phyloP scores from a whole-genome alignment of 2,797 vertebrate species.

The Cyprinodon diabolis region DNA sequence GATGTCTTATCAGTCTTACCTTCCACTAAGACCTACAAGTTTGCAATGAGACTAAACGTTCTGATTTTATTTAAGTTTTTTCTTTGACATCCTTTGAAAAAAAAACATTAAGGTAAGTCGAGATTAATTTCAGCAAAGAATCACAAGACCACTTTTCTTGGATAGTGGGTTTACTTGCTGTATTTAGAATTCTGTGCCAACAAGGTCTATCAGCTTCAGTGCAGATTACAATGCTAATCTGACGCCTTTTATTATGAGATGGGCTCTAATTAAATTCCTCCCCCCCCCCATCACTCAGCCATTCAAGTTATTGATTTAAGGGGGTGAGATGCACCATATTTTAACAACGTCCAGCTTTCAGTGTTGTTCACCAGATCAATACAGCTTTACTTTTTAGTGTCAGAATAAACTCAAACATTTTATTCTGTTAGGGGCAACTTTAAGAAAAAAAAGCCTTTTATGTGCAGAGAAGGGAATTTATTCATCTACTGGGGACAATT shows the following conservation, averaged over 20 bases:
- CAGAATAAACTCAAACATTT: slow-evolving; percentile 29
- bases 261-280: slow-evolving; percentile 51
- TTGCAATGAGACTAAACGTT: too few species aligned
- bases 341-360: slow-evolving; percentile 30
- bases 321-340: slow-evolving; percentile 23
- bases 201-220: background rate
- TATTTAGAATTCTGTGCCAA: background rate
- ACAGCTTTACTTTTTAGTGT: slow-evolving; percentile 37
- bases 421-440: slow-evolving; percentile 17
- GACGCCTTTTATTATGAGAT: slow-evolving; percentile 36
- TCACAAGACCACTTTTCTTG: too few species aligned
- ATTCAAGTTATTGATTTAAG: slow-evolving; percentile 48
- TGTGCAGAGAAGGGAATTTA: slow-evolving; percentile 51
- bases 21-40: too few species aligned
- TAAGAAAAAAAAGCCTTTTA: slow-evolving; percentile 8
- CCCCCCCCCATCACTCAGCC: slow-evolving; percentile 15
- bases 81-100: too few species aligned
- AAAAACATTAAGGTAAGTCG: background rate
- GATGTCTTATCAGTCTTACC: too few species aligned
- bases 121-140: too few species aligned
- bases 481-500: slow-evolving; percentile 60
- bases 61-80: too few species aligned
- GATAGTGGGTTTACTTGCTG: background rate
- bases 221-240: slow-evolving; percentile 31
- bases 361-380: slow-evolving; percentile 44